Percentiles rank a stretch among this genome's conserved stretches.
Conservation (phyloP, 2,113 vertebrate species). For the Collichthys lucidus region DNA sequence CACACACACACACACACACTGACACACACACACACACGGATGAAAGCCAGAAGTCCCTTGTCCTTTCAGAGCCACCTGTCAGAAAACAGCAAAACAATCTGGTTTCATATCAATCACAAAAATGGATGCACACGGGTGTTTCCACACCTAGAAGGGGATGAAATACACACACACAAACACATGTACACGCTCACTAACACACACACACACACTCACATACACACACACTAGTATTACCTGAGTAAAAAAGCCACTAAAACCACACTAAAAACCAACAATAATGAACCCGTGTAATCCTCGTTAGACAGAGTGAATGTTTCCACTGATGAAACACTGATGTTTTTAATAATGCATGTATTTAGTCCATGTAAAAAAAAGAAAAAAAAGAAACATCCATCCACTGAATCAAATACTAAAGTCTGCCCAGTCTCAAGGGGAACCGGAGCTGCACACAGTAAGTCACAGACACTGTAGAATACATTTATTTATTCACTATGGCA, state of each 20-base stretch:
- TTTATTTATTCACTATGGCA: slow-evolving; percentile 47
- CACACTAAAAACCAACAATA: slow-evolving; percentile 5
- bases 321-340: slow-evolving; percentile 65
- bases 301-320: slow-evolving; percentile 47
- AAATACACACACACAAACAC: background rate
- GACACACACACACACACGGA: slow-evolving; percentile 12
- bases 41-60: slow-evolving; percentile 43
- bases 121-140: slow-evolving; percentile 32
- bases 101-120: slow-evolving; percentile 52
- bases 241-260: slow-evolving; percentile 23
- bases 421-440: background rate
- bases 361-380: slow-evolving; percentile 19
- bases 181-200: background rate
- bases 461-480: slow-evolving; percentile 9
- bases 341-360: slow-evolving; percentile 26
- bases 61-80: slow-evolving; percentile 57
- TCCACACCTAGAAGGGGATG: slow-evolving; percentile 14
- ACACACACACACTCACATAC: slow-evolving; percentile 11
- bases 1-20: background rate
- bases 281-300: slow-evolving; percentile 34
- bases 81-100: slow-evolving; percentile 49
- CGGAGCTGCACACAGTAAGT: slow-evolving; percentile 9
- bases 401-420: slow-evolving; percentile 31
- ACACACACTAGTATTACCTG: background rate
- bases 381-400: slow-evolving; percentile 25